phyloP scores from a whole-genome alignment of 2,888 invertebrate genomes.

The Cylindroiulus punctatus region DNA sequence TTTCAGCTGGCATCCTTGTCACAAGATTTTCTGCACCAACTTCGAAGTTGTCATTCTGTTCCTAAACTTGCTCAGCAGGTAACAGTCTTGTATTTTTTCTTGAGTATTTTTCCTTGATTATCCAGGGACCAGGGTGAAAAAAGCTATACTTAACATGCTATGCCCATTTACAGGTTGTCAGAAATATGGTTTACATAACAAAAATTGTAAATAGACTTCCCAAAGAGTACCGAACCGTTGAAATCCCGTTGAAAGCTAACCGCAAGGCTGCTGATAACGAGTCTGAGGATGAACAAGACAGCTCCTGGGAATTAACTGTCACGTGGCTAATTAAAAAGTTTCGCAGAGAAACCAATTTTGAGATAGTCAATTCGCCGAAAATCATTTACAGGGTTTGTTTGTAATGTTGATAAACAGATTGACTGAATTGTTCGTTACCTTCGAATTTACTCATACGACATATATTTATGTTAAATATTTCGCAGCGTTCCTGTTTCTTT shows the following conservation, averaged over 20 bases:
- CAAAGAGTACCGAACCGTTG: background rate
- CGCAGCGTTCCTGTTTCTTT: conserved; percentile 81
- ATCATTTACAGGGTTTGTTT: background rate
- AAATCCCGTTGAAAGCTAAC: background rate
- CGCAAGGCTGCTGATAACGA: background rate
- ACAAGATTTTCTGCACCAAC: conserved; percentile 62
- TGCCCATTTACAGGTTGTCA: background rate
- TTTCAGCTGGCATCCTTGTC: conserved; percentile 63
- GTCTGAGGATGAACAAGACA: conserved; percentile 3
- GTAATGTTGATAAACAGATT: background rate
- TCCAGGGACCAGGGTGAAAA: no score
- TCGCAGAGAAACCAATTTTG: background rate
- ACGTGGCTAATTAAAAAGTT: conserved; percentile 47
- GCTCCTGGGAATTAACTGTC: background rate
- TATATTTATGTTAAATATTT: conserved; percentile 59
- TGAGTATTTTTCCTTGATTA: background rate
- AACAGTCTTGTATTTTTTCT: background rate
- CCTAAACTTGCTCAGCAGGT: conserved; percentile 40
- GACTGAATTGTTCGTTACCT: background rate
- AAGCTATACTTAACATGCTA: background rate
- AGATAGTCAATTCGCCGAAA: background rate
- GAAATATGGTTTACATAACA: conserved; percentile 49
- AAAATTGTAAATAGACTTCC: conserved; percentile 48
- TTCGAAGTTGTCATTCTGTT: conserved; percentile 13
- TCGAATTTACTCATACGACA: background rate